A percentile compares a stretch with the other conserved stretches of the same genome.
Conservation (phyloP, 1,140 invertebrate species). For the Temnothorax longispinosus region DNA sequence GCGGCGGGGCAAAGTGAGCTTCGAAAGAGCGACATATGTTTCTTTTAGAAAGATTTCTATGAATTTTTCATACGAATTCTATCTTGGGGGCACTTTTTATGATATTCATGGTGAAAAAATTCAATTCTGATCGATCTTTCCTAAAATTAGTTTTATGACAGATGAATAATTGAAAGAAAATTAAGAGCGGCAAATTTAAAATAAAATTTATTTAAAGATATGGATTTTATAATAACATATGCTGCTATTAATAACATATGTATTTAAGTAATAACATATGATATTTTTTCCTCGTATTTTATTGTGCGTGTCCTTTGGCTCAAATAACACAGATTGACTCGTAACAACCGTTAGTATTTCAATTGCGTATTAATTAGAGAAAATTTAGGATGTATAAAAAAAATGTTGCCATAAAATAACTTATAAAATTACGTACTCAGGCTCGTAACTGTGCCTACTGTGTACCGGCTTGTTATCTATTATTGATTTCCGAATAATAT, state of each 20-base stretch:
- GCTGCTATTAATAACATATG: background rate
- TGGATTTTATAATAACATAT: background rate
- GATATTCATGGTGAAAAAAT: background rate
- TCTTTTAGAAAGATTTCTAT: background rate
- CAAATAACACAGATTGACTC: background rate
- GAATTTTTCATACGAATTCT: background rate
- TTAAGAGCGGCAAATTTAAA: background rate
- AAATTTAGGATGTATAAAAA: background rate
- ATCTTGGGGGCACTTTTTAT: background rate
- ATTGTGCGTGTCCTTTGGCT: background rate
- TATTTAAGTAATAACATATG: background rate
- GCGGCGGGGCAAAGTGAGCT: background rate
- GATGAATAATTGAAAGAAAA: background rate
- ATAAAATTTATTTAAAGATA: background rate
- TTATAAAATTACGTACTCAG: background rate
- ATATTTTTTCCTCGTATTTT: background rate
- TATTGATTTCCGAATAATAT: no score
- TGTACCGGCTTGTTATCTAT: no score
- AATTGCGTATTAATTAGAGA: background rate
- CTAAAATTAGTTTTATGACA: background rate
- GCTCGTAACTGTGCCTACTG: no score
- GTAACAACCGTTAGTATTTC: background rate
- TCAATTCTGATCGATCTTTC: background rate
- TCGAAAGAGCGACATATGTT: background rate
- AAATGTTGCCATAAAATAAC: background rate